Percentiles rank a stretch among this genome's conserved stretches.
Evolutionary conservation across 2,797 vertebrate species (phyloP).

Genomic region (Lycodopsis pacificus): DNA sequence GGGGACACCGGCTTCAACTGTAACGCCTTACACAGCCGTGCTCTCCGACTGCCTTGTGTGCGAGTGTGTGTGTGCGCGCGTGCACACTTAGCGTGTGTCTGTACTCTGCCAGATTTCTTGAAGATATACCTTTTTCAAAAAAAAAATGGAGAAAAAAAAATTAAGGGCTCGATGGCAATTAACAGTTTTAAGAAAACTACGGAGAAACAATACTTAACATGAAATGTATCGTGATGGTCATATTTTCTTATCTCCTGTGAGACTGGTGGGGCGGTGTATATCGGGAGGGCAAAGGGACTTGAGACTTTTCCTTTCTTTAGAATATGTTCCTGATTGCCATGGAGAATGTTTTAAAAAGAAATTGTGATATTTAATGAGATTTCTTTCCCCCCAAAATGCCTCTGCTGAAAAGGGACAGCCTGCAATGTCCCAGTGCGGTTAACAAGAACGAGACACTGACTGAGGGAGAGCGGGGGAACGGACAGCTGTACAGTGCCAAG

Average conservation of each 20-base stretch:
- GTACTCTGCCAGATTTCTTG: constrained; percentile 80
- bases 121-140: constrained; percentile 79
- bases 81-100: constrained; percentile 72
- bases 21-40: constrained; percentile 84
- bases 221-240: constrained; percentile 83
- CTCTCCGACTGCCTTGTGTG: constrained; percentile 80
- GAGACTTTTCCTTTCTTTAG: constrained; percentile 67
- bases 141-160: constrained; percentile 69
- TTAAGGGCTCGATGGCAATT: constrained; percentile 87
- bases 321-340: constrained; percentile 81
- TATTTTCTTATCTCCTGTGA: constrained; percentile 85
- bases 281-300: constrained; percentile 62
- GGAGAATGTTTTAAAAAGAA: constrained; percentile 83
- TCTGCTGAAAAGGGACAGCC: constrained; percentile 75
- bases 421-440: constrained; percentile 71
- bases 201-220: constrained; percentile 82
- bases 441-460: constrained; percentile 76
- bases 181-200: constrained; percentile 85
- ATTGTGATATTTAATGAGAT: constrained; percentile 81
- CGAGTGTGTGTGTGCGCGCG: constrained; percentile 57
- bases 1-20: constrained; percentile 77
- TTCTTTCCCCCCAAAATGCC: constrained; percentile 66
- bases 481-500: constrained; percentile 89
- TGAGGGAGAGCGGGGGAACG: constrained; percentile 49
- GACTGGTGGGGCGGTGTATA: constrained; percentile 72